Base-by-base conservation (phyloP, 1,140 invertebrate genomes). In the Dendroctonus ponderosae region DNA sequence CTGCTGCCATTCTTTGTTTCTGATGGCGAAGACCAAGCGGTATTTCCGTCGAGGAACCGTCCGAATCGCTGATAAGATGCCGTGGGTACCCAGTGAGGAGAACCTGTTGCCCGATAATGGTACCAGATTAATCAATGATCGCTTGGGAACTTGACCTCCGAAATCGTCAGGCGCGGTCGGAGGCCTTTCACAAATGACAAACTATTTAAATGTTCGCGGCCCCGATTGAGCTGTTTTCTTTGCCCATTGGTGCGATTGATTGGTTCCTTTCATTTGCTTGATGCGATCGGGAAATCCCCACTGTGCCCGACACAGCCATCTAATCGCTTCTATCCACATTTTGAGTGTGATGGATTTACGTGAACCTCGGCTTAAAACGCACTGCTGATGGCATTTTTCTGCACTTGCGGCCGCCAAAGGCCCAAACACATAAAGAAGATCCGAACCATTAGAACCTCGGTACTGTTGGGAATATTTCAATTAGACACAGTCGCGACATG, bases 401-500 rank as follows among this genome's bases (percentile, higher is more conserved):
- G 8, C 9, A 38, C 15, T 11, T 12, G 9, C 50, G 50, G 11
- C 14, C 50, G 9, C 14, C 50, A 51, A 51, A 51, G 53, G n/a
- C 14, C 58, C 43, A 59, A 41, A 39, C 11, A n/a, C 44, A 42
- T 61, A 61, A 61, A 61, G 46, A 0, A 50, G 58, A 61, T 61
- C 58, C 58, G 58, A 61, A 41, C 58, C 58, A 61, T 61, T 61
- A 61, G 58, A 6, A 11, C 39, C 43, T 48, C 50, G 39, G 58
- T 61, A 61, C 58, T 43, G 56, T 59, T 61, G n/a, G 58, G 39
- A 61, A 61, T 61, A 61, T 61, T 61, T 61, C 58, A 61, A 61
- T 61, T 61, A 56, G 15, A 56, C 26, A 39, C 37, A 8, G 15
- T 9, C 53, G 46, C 58, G 15, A 61, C 58, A 61, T 61, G 58